Conservation (phyloP, 2,888 invertebrate genomes). For the Chaetoderma sp. region DNA sequence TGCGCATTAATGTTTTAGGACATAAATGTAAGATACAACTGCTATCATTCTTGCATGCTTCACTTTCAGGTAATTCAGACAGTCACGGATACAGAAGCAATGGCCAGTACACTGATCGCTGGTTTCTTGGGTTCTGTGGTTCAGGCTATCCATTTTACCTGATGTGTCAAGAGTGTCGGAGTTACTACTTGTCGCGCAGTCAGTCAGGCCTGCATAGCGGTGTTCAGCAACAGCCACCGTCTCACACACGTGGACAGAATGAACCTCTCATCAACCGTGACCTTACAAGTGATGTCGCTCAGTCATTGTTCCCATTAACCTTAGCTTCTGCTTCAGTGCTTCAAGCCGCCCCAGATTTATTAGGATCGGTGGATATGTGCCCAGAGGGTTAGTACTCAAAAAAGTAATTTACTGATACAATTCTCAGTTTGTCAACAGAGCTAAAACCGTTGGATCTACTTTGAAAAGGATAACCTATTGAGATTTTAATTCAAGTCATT, state of each 20-base stretch:
- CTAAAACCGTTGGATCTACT: too few relatives aligned
- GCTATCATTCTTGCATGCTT: neutral
- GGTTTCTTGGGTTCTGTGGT: slow-evolving; percentile 72
- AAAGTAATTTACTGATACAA: slow-evolving; percentile 5
- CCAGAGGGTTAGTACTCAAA: slow-evolving; percentile 38
- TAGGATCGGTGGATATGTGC: slow-evolving; percentile 37
- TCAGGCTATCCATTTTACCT: slow-evolving; percentile 71
- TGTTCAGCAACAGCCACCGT: neutral
- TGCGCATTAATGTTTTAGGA: too few relatives aligned
- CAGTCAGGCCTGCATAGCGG: too few relatives aligned
- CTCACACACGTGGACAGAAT: neutral
- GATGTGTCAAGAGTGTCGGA: slow-evolving; percentile 73
- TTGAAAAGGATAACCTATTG: too few relatives aligned
- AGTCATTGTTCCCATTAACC: neutral
- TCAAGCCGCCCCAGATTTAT: slow-evolving; percentile 55
- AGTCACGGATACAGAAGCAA: slow-evolving; percentile 63
- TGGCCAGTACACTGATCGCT: slow-evolving; percentile 65
- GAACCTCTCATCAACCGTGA: neutral
- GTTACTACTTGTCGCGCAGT: slow-evolving; percentile 66
- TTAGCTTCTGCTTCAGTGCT: too few relatives aligned
- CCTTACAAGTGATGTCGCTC: neutral
- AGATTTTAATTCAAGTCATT: too few relatives aligned
- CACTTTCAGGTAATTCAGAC: slow-evolving; percentile 48
- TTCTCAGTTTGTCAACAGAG: too few relatives aligned
- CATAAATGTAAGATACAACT: too few relatives aligned